Conservation (phyloP, 2,113 vertebrate species). For the Prochilodus magdalenae region DNA sequence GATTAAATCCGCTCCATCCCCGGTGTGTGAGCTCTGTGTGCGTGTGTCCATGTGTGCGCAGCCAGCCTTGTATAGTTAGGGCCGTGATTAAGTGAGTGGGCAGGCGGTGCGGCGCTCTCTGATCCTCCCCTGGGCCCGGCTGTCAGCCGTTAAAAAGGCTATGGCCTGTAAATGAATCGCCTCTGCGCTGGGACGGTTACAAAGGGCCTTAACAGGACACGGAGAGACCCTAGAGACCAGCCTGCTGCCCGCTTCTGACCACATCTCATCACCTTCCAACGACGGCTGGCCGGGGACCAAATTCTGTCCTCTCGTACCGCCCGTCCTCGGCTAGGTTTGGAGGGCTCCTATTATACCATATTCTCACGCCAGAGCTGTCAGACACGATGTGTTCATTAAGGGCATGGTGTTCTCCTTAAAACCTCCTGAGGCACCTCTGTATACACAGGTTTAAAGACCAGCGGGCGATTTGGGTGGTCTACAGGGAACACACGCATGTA, state of each 20-base stretch:
- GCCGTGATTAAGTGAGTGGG: constrained; percentile 26
- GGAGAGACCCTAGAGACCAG: constrained; percentile 22
- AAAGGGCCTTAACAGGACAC: constrained; percentile 27
- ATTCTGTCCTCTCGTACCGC: not conserved
- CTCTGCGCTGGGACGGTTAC: constrained; percentile 22
- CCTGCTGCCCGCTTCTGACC: constrained; percentile 15
- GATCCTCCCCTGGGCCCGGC: constrained; percentile 34
- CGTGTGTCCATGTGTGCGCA: constrained; percentile 8
- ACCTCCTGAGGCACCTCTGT: too few relatives aligned
- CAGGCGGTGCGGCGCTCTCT: constrained; percentile 6
- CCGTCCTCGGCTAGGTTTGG: not conserved
- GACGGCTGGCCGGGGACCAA: not conserved
- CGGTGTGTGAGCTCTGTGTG: constrained; percentile 6
- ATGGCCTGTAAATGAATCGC: constrained; percentile 36
- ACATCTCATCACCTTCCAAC: constrained; percentile 12
- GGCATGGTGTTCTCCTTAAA: too few relatives aligned
- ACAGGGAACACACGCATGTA: too few relatives aligned
- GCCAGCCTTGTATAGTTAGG: constrained; percentile 17
- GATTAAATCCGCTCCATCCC: not conserved
- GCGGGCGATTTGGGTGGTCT: too few relatives aligned
- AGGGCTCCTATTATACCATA: too few relatives aligned
- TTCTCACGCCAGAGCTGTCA: too few relatives aligned
- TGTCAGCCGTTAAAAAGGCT: constrained; percentile 38
- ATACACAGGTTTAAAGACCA: too few relatives aligned
- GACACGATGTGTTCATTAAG: too few relatives aligned